Conservation (phyloP, 2,888 invertebrate species). For the Strigamia crassipes region DNA sequence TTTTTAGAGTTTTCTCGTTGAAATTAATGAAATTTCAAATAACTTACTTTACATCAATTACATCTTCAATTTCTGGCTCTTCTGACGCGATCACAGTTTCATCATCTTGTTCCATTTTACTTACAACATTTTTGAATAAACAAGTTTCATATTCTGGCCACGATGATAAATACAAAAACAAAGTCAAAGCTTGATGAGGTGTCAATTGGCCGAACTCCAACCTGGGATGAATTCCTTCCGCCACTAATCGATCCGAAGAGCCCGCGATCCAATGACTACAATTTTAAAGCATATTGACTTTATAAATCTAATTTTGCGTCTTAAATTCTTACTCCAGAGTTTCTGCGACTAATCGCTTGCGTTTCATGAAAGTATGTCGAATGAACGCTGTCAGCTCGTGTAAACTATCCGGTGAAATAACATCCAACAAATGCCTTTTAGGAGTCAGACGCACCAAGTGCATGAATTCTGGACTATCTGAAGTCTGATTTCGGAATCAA, state of each 20-base stretch:
- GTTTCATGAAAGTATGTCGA: constrained; percentile 67
- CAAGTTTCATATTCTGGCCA: constrained; percentile 71
- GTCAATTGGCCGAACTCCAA: constrained; percentile 69
- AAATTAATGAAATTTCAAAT: too few relatives aligned
- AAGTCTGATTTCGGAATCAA: neutral
- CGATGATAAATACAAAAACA: constrained; percentile 68
- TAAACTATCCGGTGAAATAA: constrained; percentile 56
- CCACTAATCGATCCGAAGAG: constrained; percentile 70
- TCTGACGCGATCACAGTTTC: too few relatives aligned
- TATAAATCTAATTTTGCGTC: too few relatives aligned
- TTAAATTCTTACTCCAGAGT: neutral
- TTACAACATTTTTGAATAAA: constrained; percentile 61
- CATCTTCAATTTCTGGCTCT: too few relatives aligned
- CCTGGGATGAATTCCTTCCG: constrained; percentile 70
- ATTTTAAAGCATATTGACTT: too few relatives aligned
- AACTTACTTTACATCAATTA: too few relatives aligned
- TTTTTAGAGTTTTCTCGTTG: too few relatives aligned
- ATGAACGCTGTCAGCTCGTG: constrained; percentile 73
- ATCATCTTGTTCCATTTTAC: too few relatives aligned
- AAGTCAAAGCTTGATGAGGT: constrained; percentile 67
- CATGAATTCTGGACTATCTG: constrained; percentile 65
- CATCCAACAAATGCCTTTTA: constrained; percentile 59
- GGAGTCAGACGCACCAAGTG: constrained; percentile 71
- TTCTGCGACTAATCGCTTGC: constrained; percentile 65
- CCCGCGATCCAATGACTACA: constrained; percentile 79